These are phyloP conservation scores for Megamerina dolium DNA, from an alignment of 2,888 invertebrate species.

Conservation along the genomic window DNA sequence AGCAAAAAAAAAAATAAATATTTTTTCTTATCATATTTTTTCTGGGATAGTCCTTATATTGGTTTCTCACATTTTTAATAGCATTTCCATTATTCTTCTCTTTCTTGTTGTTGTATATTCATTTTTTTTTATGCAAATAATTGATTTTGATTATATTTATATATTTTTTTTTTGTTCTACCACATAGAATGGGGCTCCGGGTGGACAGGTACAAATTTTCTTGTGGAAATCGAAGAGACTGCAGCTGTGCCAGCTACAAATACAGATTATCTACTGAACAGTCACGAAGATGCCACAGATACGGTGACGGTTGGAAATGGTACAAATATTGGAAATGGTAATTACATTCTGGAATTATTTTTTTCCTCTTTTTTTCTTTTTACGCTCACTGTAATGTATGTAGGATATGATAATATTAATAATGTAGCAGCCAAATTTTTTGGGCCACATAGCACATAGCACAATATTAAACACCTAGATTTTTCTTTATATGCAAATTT, in stretches of 20 bases:
- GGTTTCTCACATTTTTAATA: background rate
- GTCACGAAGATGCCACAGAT: slow-evolving; percentile 28
- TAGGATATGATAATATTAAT: too few relatives aligned
- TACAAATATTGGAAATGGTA: slow-evolving; percentile 21
- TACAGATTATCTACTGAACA: slow-evolving; percentile 34
- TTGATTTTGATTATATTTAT: background rate
- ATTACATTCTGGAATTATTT: too few relatives aligned
- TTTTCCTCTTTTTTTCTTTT: too few relatives aligned
- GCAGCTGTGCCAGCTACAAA: slow-evolving; percentile 29
- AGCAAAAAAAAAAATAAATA: too few relatives aligned
- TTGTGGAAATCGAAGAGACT: slow-evolving; percentile 48
- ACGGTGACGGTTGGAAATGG: slow-evolving; percentile 26
- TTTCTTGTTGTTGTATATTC: background rate
- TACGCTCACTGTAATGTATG: too few relatives aligned
- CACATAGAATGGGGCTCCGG: slow-evolving; percentile 48
- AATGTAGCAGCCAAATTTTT: too few relatives aligned
- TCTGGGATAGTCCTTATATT: background rate
- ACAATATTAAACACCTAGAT: too few relatives aligned
- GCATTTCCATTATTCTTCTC: background rate
- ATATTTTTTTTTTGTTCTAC: slow-evolving; percentile 1
- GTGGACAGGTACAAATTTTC: slow-evolving; percentile 45
- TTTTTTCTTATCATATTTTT: too few relatives aligned
- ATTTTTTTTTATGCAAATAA: background rate
- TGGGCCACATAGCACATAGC: too few relatives aligned
- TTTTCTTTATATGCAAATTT: too few relatives aligned